Conservation (phyloP, 2,113 vertebrate species). For the Bungarus multicinctus region DNA sequence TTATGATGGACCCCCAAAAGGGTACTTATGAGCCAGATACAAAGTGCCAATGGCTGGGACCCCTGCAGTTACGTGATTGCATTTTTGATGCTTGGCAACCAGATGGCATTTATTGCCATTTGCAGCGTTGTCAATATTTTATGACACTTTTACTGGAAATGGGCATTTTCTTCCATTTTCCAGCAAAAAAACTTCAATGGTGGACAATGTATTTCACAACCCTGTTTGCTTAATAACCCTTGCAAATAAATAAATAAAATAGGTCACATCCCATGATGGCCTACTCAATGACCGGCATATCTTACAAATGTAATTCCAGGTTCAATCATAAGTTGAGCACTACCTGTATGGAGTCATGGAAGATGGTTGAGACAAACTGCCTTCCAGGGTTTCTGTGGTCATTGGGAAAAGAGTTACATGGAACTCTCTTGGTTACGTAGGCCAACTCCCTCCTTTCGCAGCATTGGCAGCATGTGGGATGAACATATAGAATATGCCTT, state of each 20-base stretch:
- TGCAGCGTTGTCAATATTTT: neutral
- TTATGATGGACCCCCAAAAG: neutral
- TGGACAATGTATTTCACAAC: neutral
- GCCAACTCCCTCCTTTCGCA: neutral
- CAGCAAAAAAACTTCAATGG: neutral
- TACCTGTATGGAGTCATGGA: neutral
- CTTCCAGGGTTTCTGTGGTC: neutral
- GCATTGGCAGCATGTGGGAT: too few relatives aligned
- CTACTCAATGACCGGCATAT: neutral
- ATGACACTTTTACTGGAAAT: neutral
- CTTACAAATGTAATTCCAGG: neutral
- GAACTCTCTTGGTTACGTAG: neutral
- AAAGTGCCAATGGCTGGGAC: neutral
- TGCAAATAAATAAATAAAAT: neutral
- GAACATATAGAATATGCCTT: neutral
- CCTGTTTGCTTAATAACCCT: neutral
- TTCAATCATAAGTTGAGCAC: neutral
- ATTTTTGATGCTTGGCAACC: neutral
- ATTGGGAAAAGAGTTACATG: neutral
- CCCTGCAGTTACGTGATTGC: neutral
- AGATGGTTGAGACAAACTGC: neutral
- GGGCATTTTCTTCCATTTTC: neutral
- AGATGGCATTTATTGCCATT: neutral
- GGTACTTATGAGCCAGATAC: neutral
- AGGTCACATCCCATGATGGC: neutral